A percentile compares a stretch with the other conserved stretches of the same genome.
Evolutionary conservation across 2,797 vertebrate species (phyloP).

Genomic region (Phyllotis vaccarum): DNA sequence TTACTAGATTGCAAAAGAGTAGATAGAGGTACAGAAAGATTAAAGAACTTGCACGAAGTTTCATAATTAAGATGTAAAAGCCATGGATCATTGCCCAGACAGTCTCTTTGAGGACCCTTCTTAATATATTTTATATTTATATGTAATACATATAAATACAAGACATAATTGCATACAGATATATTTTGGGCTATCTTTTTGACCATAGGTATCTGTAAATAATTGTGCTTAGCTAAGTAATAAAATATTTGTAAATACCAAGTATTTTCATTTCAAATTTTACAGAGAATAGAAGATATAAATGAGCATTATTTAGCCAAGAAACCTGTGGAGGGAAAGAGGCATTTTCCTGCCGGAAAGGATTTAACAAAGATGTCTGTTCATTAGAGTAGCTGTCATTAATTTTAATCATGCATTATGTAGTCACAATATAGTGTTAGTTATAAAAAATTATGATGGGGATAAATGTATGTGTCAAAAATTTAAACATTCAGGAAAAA

Average conservation of each 20-base stretch:
- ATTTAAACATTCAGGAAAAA: slow-evolving; percentile 59
- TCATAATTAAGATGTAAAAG: background rate
- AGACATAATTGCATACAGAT: no score
- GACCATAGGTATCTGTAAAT: slow-evolving; percentile 43
- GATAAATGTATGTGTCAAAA: slow-evolving; percentile 58
- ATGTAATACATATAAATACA: no score
- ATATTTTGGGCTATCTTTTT: background rate
- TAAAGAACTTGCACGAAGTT: background rate
- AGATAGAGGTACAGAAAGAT: background rate
- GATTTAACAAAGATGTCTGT: slow-evolving; percentile 52
- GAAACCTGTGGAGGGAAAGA: slow-evolving; percentile 44
- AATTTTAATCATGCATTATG: slow-evolving; percentile 60
- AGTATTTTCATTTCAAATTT: slow-evolving; percentile 62
- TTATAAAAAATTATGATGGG: slow-evolving; percentile 61
- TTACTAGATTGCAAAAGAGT: background rate
- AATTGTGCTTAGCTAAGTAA: slow-evolving; percentile 33
- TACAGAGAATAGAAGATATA: slow-evolving; percentile 51
- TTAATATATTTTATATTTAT: background rate
- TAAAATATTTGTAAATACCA: slow-evolving; percentile 10
- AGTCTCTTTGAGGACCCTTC: background rate
- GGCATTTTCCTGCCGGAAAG: slow-evolving; percentile 53
- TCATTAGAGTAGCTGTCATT: slow-evolving; percentile 47
- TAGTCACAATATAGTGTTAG: slow-evolving; percentile 55
- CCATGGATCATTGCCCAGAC: background rate
- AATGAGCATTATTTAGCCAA: slow-evolving; percentile 46